Conservation (phyloP, 2,113 vertebrate species). For the Lophotis ruficrista region DNA sequence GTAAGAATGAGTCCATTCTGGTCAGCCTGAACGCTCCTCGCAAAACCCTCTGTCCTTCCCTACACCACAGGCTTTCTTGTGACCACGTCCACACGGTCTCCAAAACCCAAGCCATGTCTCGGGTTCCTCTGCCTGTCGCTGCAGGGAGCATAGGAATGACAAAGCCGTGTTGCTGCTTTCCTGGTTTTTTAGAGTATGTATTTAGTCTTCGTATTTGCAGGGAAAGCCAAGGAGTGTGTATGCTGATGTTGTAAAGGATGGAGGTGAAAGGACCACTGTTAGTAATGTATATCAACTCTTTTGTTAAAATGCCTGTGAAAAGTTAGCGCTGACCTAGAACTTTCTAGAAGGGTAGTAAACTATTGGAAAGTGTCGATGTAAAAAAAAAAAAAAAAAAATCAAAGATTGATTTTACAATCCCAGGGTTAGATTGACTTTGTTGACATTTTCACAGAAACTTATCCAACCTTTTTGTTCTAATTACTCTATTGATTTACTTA, state of each 20-base stretch:
- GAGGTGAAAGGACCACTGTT: not conserved
- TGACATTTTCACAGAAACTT: not conserved
- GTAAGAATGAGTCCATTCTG: not conserved
- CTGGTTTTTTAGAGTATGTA: fast-evolving
- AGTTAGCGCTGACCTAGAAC: not conserved
- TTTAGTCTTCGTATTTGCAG: not conserved
- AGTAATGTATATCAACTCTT: not conserved
- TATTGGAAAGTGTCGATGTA: not conserved
- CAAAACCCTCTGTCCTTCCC: not conserved
- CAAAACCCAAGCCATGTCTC: not conserved
- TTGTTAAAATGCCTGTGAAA: not conserved
- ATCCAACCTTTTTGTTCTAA: not conserved
- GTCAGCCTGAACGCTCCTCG: not conserved
- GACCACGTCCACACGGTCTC: fast-evolving
- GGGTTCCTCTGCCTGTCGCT: fast-evolving
- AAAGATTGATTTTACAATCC: not conserved
- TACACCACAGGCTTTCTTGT: not conserved
- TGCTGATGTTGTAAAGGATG: fast-evolving
- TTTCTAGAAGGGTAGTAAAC: not conserved
- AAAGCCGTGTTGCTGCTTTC: fast-evolving
- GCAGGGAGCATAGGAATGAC: not conserved
- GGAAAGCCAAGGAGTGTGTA: not conserved
- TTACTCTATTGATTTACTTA: not conserved
- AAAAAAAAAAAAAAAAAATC: not conserved
- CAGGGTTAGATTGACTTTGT: not conserved